A percentile compares a stretch with the other conserved stretches of the same genome.
These are phyloP conservation scores for Ptychobarbus kaznakovi DNA, from an alignment of 2,797 vertebrate genomes.

Conservation along the genomic window DNA sequence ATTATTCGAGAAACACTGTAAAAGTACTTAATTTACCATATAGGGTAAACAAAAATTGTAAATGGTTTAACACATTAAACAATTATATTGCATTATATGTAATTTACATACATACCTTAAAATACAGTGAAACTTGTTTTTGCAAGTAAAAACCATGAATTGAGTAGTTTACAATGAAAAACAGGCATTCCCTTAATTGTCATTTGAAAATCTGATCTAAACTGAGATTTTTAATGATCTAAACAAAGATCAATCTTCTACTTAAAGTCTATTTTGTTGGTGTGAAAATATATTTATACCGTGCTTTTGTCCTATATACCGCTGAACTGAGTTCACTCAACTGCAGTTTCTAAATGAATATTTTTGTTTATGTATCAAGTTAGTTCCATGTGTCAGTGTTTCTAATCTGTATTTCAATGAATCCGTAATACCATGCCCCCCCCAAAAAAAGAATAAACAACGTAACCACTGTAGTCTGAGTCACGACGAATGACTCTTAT, in stretches of 20 bases:
- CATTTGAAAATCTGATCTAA: not conserved
- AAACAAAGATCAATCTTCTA: not conserved
- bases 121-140: not conserved
- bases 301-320: not conserved
- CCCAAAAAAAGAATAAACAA: not conserved
- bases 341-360: not conserved
- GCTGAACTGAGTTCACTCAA: not conserved
- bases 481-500: not conserved
- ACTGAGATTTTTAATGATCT: not conserved
- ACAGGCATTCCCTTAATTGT: not conserved
- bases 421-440: not conserved
- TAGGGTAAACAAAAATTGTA: not conserved
- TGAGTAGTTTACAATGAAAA: not conserved
- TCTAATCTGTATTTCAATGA: not conserved
- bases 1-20: no score
- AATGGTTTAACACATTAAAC: not conserved
- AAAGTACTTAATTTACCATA: no score
- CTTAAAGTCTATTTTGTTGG: not conserved
- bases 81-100: not conserved
- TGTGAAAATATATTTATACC: not conserved
- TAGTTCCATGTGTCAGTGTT: not conserved
- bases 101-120: not conserved
- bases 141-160: not conserved
- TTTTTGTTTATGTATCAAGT: not conserved
- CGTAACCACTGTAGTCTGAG: slow-evolving; percentile 2